Percentiles rank a stretch among this genome's conserved stretches.
Evolutionary conservation across 1,140 invertebrate species (phyloP).

Genomic region (Euwallacea fornicatus): DNA sequence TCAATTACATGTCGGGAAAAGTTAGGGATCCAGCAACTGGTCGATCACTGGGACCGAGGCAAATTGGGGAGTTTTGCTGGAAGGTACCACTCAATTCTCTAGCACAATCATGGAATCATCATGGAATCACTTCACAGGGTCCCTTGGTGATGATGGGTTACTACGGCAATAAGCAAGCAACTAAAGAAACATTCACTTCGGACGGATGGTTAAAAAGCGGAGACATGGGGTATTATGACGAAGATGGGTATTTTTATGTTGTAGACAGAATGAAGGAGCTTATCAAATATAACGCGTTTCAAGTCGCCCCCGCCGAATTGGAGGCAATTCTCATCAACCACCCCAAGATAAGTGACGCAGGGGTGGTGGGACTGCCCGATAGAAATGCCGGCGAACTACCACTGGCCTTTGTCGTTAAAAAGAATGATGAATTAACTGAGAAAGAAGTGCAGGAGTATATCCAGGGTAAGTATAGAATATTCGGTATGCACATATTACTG

Average conservation of each 20-base stretch:
- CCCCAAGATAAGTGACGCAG: conserved; percentile 68
- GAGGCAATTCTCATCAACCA: conserved; percentile 70
- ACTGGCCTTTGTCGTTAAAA: conserved; percentile 67
- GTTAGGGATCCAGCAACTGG: conserved; percentile 65
- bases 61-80: conserved; percentile 71
- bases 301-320: conserved; percentile 74
- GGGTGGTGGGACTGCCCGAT: conserved; percentile 71
- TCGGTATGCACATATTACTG: neutral
- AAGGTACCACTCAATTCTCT: conserved; percentile 46
- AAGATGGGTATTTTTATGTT: conserved; percentile 72
- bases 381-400: conserved; percentile 68
- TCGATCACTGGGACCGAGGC: conserved; percentile 60
- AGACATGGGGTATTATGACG: conserved; percentile 78
- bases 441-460: conserved; percentile 58
- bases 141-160: conserved; percentile 67
- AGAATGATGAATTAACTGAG: conserved; percentile 53
- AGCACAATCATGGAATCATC: too few species aligned
- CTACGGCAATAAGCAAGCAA: conserved; percentile 70
- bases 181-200: conserved; percentile 65
- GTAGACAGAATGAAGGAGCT: conserved; percentile 87
- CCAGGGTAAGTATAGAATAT: conserved; percentile 48
- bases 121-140: conserved; percentile 50
- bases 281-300: conserved; percentile 81
- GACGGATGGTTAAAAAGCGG: conserved; percentile 83
- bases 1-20: conserved; percentile 61